A percentile compares a stretch with the other conserved stretches of the same genome.
Conservation (phyloP, 2,113 vertebrate genomes). For the Murina feae region DNA sequence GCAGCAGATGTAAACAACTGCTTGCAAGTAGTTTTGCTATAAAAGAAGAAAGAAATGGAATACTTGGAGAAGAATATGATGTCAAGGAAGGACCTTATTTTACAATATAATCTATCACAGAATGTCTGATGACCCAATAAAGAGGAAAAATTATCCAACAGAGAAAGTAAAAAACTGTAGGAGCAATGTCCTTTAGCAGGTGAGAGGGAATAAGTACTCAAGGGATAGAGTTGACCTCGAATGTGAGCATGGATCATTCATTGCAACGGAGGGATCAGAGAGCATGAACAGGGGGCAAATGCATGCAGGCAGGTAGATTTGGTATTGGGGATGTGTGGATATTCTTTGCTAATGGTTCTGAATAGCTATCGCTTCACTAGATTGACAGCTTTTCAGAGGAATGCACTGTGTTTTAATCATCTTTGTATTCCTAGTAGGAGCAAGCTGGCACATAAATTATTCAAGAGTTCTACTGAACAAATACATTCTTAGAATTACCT, state of each 20-base stretch:
- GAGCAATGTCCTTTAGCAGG: not conserved
- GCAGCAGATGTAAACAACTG: not conserved
- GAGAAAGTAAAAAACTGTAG: not conserved
- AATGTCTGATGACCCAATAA: not conserved
- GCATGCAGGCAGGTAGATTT: not conserved
- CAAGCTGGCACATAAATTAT: slow-evolving; percentile 30
- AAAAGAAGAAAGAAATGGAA: not conserved
- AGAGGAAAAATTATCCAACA: not conserved
- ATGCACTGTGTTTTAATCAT: not conserved
- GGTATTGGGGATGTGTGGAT: not conserved
- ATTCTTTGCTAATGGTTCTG: not conserved
- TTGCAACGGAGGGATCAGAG: not conserved
- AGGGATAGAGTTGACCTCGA: not conserved
- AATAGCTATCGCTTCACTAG: not conserved
- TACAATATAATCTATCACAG: not conserved
- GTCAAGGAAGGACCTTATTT: not conserved
- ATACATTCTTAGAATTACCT: not conserved
- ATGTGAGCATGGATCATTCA: not conserved
- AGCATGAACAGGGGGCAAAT: not conserved
- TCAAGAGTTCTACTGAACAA: not conserved
- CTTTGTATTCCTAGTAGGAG: not conserved
- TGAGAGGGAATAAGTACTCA: not conserved
- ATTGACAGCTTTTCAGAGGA: not conserved
- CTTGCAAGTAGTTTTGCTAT: not conserved
- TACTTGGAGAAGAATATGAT: not conserved